Conservation (phyloP, 1,140 invertebrate species). For the Phymastichus coffea region DNA sequence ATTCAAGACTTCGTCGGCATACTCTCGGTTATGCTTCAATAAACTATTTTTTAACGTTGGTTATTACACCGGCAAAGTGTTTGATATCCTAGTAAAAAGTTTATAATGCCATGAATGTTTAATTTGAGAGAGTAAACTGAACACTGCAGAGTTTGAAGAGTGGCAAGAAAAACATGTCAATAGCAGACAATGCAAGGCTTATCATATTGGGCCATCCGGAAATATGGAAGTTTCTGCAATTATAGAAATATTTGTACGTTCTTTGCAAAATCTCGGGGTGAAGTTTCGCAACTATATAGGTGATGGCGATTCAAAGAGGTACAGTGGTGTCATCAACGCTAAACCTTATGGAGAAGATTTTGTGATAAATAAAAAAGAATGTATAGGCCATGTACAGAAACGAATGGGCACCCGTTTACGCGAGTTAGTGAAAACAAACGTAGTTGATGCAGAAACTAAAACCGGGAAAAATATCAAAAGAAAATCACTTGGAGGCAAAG, state of each 20-base stretch:
- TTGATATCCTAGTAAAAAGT: not conserved
- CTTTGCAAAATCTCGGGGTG: not conserved
- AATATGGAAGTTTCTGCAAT: not conserved
- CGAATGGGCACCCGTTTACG: slow-evolving; percentile 13
- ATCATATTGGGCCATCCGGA: not conserved
- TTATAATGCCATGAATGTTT: not conserved
- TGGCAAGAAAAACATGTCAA: not conserved
- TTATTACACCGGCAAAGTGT: slow-evolving; percentile 1
- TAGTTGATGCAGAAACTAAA: not conserved
- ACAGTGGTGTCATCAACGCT: not conserved
- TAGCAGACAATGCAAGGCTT: not conserved
- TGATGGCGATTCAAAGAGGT: slow-evolving; percentile 11
- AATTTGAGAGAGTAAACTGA: not conserved
- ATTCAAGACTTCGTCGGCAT: no score
- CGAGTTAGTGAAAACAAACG: not conserved
- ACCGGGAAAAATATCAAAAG: not conserved
- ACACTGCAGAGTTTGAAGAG: not conserved
- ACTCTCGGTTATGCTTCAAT: no score
- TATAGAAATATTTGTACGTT: not conserved
- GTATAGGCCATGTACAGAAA: slow-evolving; percentile 6
- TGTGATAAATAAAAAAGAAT: not conserved
- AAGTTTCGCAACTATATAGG: slow-evolving; percentile 12
- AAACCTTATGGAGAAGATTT: slow-evolving; percentile 4
- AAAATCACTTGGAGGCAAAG: not conserved
- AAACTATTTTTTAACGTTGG: no score